Base-by-base conservation (phyloP, 2,888 invertebrate species). In the Caenorhabditis sp. region DNA sequence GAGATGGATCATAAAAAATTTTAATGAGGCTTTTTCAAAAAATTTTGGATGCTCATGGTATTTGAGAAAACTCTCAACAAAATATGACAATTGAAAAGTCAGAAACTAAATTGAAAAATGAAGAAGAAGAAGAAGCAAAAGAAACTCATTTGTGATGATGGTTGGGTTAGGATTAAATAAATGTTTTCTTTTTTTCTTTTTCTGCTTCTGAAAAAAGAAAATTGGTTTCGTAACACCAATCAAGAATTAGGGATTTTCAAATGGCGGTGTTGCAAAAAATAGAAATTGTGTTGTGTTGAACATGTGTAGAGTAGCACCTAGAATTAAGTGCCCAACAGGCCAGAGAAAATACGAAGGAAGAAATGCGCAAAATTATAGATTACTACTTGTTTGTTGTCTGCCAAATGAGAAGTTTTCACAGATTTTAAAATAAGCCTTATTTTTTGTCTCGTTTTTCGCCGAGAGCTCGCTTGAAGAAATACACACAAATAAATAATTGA, bases 91-190 rank as follows among this genome's bases (percentile, higher is more conserved):
- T 3, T 17, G 3, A 43, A 43, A 12, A 12, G 17, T 7, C 5
- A 43, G 43, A 43, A 43, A 36, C 10, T 36, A 36, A 36, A 36
- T 36, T 36, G n/a, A n/a, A 43, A 43, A 43, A 17, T 43, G 43
- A 43, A 43, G 43, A 31, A 43, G n/a, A n/a, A n/a, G n/a, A n/a
- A n/a, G n/a, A 17, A 43, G 43, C 5, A 17, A 14, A 17, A 43
- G 43, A 43, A 43, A 43, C 43, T 43, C 43, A 43, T 43, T 43
- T 43, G 43, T 43, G 43, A 43, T 43, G 43, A 43, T 43, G 43
- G 43, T 43, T 43, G 43, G 43, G 43, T 43, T 17, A 43, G 43
- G 43, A 43, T 43, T 43, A 43, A 43, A 43, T 43, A 43, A 43
- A 43, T 43, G 43, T 43, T 43, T 43, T 43, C 17, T 43, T 43